phyloP scores from a whole-genome alignment of 2,113 vertebrate species.

The Gambusia affinis region DNA sequence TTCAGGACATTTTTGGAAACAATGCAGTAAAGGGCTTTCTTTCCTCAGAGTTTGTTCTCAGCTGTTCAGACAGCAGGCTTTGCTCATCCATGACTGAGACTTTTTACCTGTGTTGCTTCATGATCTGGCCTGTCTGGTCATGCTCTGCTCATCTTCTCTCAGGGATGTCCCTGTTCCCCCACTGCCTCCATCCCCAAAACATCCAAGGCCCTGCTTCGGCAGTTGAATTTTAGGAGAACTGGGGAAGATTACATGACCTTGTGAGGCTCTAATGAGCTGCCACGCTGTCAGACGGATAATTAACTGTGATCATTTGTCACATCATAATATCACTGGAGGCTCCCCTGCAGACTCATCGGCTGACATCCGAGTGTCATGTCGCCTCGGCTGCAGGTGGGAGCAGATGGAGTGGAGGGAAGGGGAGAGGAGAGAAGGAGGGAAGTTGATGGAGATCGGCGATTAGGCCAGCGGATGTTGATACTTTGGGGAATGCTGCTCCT shows the following conservation, averaged over 20 bases:
- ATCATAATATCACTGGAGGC: slow-evolving; percentile 27
- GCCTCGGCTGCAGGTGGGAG: slow-evolving; percentile 31
- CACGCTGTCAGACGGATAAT: slow-evolving; percentile 36
- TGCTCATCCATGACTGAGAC: slow-evolving; percentile 41
- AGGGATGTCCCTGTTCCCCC: slow-evolving; percentile 5
- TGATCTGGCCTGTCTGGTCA: slow-evolving; percentile 41
- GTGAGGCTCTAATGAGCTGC: slow-evolving; percentile 52
- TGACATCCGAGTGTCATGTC: slow-evolving; percentile 18
- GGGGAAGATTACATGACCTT: slow-evolving; percentile 22
- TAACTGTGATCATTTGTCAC: slow-evolving; percentile 52
- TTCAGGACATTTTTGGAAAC: not conserved
- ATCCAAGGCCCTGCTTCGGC: slow-evolving; percentile 7
- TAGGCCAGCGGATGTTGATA: slow-evolving; percentile 67
- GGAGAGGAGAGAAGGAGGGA: slow-evolving; percentile 28
- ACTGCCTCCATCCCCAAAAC: too few relatives aligned
- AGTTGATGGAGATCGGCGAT: slow-evolving; percentile 60
- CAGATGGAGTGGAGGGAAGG: slow-evolving; percentile 34
- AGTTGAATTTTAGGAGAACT: slow-evolving; percentile 13
- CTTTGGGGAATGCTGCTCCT: slow-evolving; percentile 48
- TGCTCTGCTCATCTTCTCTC: slow-evolving; percentile 23
- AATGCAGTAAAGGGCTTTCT: not conserved
- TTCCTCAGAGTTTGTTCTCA: slow-evolving; percentile 5
- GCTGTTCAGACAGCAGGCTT: not conserved
- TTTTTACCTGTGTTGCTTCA: slow-evolving; percentile 8
- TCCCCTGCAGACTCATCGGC: slow-evolving; percentile 4